Percentiles rank a stretch among this genome's conserved stretches.
phyloP scores from a whole-genome alignment of 2,888 invertebrate genomes.

The Thysanoteuthis rhombus region DNA sequence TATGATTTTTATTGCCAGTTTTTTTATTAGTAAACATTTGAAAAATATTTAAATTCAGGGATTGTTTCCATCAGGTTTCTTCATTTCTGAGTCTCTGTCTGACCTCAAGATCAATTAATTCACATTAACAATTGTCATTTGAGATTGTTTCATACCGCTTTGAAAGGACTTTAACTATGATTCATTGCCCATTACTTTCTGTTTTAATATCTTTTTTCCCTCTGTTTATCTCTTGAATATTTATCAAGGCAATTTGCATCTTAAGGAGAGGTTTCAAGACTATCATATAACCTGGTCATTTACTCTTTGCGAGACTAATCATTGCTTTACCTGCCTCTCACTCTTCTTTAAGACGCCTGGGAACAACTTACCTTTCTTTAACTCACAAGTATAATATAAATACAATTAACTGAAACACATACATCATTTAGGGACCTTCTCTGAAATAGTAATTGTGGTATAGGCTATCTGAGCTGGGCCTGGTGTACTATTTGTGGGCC shows the following conservation, averaged over 20 bases:
- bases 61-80: background rate
- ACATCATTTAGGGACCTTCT: background rate
- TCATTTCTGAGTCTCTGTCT: background rate
- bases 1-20: too few species aligned
- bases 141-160: background rate
- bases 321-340: background rate
- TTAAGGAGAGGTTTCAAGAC: background rate
- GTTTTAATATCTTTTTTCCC: background rate
- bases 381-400: background rate
- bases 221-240: background rate
- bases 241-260: background rate
- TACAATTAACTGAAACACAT: background rate
- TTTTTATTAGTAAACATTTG: too few species aligned
- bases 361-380: background rate
- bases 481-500: background rate
- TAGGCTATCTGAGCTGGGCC: background rate
- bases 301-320: background rate
- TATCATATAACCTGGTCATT: background rate
- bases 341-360: background rate
- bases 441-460: background rate
- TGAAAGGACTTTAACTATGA: background rate
- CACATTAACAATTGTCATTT: background rate
- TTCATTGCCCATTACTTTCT: background rate
- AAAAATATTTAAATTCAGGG: too few species aligned
- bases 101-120: too few species aligned